A percentile compares a stretch with the other conserved stretches of the same genome.
Conservation (phyloP, 2,113 vertebrate species). For the Lagenorhynchus albirostris region DNA sequence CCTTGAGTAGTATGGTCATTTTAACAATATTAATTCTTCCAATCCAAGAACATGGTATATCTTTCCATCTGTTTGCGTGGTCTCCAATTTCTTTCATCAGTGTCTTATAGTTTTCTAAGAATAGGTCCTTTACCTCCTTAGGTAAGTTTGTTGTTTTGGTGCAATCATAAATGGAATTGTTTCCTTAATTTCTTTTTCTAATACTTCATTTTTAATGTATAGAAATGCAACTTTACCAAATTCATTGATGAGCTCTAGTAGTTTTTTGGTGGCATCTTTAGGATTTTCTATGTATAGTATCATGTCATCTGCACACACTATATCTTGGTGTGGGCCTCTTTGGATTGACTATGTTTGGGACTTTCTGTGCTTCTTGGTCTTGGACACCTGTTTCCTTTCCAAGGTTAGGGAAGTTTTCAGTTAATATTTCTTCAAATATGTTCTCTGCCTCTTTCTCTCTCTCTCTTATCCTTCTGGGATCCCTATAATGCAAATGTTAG, state of each 20-base stretch:
- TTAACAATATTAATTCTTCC: too few relatives aligned
- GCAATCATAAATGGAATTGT: background rate
- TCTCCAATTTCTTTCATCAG: background rate
- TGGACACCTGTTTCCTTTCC: background rate
- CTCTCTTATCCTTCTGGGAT: background rate
- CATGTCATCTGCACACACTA: background rate
- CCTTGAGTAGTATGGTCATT: too few relatives aligned
- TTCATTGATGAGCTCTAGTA: background rate
- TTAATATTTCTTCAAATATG: background rate
- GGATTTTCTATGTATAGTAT: background rate
- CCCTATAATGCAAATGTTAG: background rate
- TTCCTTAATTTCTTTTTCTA: background rate
- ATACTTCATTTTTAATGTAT: background rate
- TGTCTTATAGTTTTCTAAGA: background rate
- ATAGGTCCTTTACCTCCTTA: background rate
- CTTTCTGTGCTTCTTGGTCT: background rate
- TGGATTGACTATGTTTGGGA: background rate
- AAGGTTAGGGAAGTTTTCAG: background rate
- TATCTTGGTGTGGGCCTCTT: background rate
- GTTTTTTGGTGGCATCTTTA: background rate
- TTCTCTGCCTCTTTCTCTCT: background rate
- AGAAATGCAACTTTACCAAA: background rate
- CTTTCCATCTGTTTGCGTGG: too few relatives aligned
- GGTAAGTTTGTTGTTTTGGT: background rate
- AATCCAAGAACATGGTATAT: too few relatives aligned